Evolutionary conservation across 1,140 invertebrate species (phyloP), one percentile per base, ranked within the genome.

Genomic region (Sycobia sp.): DNA sequence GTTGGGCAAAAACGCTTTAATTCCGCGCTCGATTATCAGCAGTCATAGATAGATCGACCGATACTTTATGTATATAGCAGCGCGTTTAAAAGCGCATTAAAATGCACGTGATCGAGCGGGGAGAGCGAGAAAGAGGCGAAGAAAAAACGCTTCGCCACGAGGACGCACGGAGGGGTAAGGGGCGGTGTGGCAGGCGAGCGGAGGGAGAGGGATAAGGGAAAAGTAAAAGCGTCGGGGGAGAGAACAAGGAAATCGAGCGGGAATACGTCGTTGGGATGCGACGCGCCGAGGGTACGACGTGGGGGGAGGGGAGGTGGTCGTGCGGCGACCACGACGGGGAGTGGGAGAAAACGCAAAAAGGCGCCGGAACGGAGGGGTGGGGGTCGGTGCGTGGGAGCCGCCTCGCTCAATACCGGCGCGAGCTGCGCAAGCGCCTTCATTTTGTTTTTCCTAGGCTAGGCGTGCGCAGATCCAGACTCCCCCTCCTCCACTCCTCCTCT

Each of bases 341-440:
- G 61, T 46, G 69, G 68, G 70, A 65, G 66, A 69, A 72, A 76
- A 73, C 72, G 71, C 69, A 76, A 78, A 78, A 78, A 78, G 75
- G 73, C 67, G 70, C 67, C 73, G 67, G 70, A 65, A n/a, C n/a
- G n/a, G n/a, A n/a, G n/a, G n/a, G n/a, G n/a, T n/a, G n/a, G n/a
- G n/a, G n/a, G n/a, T n/a, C n/a, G n/a, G n/a, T n/a, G n/a, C n/a
- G n/a, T n/a, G n/a, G n/a, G n/a, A n/a, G n/a, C n/a, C 64, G 63
- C 63, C 65, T 76, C 74, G 77, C 73, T 79, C 77, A 78, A 79
- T 79, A 79, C 76, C 65, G 65, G 67, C 55, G 64, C 67, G 54
- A 46, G 62, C 71, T 73, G 77, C 77, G 77, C 77, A 79, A 78
- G 77, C 76, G 77, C 77, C 75, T 79, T 78, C 76, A 77, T 79